Conservation (phyloP, 1,140 invertebrate species). For the Drosophila suzukii region DNA sequence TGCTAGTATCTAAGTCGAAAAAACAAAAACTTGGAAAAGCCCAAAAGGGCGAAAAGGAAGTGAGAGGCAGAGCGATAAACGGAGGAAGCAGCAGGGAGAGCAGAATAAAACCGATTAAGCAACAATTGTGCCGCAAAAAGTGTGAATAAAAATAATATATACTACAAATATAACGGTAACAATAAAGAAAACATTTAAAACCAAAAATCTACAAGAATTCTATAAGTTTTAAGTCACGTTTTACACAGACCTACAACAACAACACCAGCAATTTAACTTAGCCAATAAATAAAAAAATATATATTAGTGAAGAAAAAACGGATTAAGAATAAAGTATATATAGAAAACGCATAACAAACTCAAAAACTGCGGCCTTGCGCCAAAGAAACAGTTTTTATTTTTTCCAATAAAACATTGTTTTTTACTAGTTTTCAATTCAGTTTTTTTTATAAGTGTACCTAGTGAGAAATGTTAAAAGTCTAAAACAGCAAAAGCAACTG, state of each 20-base stretch:
- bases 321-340: slow-evolving; percentile 22
- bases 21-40: slow-evolving; percentile 37
- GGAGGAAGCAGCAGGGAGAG: slow-evolving; percentile 28
- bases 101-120: slow-evolving; percentile 67
- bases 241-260: slow-evolving; percentile 70
- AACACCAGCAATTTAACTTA: slow-evolving; percentile 69
- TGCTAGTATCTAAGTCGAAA: slow-evolving; percentile 51
- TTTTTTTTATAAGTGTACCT: slow-evolving; percentile 83
- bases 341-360: slow-evolving; percentile 17
- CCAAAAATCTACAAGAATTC: slow-evolving; percentile 83
- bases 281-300: slow-evolving; percentile 61
- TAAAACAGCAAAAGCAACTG: slow-evolving; percentile 76
- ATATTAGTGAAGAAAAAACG: slow-evolving; percentile 45
- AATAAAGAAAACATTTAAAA: slow-evolving; percentile 82
- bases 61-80: slow-evolving; percentile 20
- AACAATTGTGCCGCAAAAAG: slow-evolving; percentile 78
- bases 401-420: slow-evolving; percentile 71
- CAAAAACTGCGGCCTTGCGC: slow-evolving; percentile 67
- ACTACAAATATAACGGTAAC: slow-evolving; percentile 74
- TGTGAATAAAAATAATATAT: slow-evolving; percentile 59
- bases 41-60: slow-evolving; percentile 22
- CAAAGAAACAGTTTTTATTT: slow-evolving; percentile 71
- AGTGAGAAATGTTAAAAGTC: slow-evolving; percentile 83
- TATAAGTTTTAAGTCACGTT: slow-evolving; percentile 79
- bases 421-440: slow-evolving; percentile 75